Base-by-base conservation (phyloP, 2,888 invertebrate species). In the Apodemia mormo region DNA sequence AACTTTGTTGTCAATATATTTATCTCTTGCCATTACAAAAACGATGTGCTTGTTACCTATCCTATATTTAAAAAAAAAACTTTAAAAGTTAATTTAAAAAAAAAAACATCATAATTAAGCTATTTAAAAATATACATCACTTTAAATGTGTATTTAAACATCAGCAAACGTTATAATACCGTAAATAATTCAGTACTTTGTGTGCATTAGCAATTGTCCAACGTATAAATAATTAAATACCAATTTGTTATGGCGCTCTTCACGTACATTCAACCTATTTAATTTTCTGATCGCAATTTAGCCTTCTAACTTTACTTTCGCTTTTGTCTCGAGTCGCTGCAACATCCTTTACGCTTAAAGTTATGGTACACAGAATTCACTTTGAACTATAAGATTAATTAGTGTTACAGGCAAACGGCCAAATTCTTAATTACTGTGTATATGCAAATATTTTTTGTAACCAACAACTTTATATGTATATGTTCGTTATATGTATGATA, bases 221-320 rank as follows among this genome's bases (percentile, higher is more conserved):
- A 33, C 30, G 61, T 70, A 76, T 75, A 70, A 67, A 70, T 71
- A 71, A 73, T 70, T 69, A 72, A 72, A 69, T 72, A 68, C 70
- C 74, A 69, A 73, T 72, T 74, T 73, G 73, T 67, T 72, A 74
- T 74, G 61, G 61, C 30, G 67, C 78, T 70, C 72, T 72, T 71
- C 76, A 75, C 76, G 77, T 77, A 70, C 76, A 76, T 75, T 74
- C 77, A 75, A 78, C 76, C 76, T 76, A 79, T 78, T 77, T 76
- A 76, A 78, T 78, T 77, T 77, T 76, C 78, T 76, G 76, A 72
- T 73, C 76, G 75, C 72, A 72, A 71, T 73, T 80, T 82, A 84
- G 84, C 85, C 86, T 85, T 72, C 80, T 77, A 75, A 81, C 80
- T 78, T 72, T 72, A 79, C 79, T 79, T 78, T 80, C 81, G 77